A percentile compares a stretch with the other conserved stretches of the same genome.
These are phyloP conservation scores for Linyphia triangularis DNA, from an alignment of 2,888 invertebrate species.

Conservation along the genomic window DNA sequence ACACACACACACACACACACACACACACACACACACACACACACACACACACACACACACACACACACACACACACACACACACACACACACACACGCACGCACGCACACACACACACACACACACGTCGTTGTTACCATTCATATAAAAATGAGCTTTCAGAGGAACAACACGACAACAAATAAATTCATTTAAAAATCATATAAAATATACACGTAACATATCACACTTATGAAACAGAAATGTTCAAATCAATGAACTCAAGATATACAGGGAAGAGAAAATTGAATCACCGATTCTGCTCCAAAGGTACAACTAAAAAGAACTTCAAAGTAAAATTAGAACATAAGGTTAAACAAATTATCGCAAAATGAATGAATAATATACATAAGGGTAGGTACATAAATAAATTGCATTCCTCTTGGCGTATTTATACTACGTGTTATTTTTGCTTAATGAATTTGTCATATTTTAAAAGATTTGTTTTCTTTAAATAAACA, in stretches of 20 bases:
- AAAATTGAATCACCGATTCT: conserved; percentile 14
- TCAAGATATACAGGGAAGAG: conserved; percentile 13
- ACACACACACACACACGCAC: no score
- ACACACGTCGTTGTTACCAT: no score
- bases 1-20: no score
- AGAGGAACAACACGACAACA: conserved; percentile 61
- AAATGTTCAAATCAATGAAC: conserved; percentile 47
- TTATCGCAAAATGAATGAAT: neutral
- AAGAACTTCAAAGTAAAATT: conserved; percentile 42
- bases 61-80: no score
- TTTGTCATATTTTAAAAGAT: no score
- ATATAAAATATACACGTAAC: conserved; percentile 14
- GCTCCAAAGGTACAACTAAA: conserved; percentile 52
- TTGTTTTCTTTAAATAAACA: no score
- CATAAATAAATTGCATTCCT: conserved; percentile 2
- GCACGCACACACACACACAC: no score
- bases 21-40: no score
- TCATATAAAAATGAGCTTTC: no score
- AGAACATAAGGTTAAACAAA: conserved; percentile 21
- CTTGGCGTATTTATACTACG: neutral
- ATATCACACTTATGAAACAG: conserved; percentile 10
- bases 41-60: no score
- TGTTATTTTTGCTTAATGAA: no score
- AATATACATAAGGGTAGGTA: neutral
- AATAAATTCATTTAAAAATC: conserved; percentile 24